Evolutionary conservation across 2,113 vertebrate species (phyloP).

Genomic region (Elephas maximus): DNA sequence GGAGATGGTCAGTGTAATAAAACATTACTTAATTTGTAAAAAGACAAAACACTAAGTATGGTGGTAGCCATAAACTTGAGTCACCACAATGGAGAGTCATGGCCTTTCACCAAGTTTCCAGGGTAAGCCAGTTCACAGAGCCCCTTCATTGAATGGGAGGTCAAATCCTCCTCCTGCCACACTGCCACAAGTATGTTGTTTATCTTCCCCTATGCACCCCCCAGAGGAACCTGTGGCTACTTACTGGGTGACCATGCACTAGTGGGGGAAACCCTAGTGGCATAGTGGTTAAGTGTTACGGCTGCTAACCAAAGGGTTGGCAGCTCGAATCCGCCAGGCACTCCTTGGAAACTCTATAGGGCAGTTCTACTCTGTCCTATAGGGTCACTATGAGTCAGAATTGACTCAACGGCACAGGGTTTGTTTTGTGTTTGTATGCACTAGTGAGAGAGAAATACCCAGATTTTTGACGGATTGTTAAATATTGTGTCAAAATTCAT

Average conservation of each 20-base stretch:
- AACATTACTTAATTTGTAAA: not conserved
- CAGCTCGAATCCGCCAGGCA: too few species aligned
- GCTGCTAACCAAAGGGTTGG: too few species aligned
- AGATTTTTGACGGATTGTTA: not conserved
- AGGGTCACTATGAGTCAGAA: too few species aligned
- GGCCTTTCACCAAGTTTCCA: not conserved
- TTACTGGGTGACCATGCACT: not conserved
- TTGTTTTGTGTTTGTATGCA: not conserved
- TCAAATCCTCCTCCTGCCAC: not conserved
- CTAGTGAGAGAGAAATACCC: not conserved
- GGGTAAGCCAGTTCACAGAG: not conserved
- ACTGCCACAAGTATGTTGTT: not conserved
- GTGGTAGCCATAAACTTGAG: not conserved
- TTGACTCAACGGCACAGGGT: too few species aligned
- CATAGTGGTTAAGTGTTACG: too few species aligned
- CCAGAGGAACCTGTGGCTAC: not conserved
- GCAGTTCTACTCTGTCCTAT: too few species aligned
- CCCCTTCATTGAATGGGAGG: not conserved
- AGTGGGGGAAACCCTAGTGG: not conserved
- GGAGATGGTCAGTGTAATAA: not conserved
- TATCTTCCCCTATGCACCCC: not conserved
- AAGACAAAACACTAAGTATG: not conserved
- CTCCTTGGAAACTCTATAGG: too few species aligned
- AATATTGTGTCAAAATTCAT: not conserved
- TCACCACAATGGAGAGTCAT: not conserved